phyloP scores from a whole-genome alignment of 2,888 invertebrate species.

The Monoplex corrugatus region DNA sequence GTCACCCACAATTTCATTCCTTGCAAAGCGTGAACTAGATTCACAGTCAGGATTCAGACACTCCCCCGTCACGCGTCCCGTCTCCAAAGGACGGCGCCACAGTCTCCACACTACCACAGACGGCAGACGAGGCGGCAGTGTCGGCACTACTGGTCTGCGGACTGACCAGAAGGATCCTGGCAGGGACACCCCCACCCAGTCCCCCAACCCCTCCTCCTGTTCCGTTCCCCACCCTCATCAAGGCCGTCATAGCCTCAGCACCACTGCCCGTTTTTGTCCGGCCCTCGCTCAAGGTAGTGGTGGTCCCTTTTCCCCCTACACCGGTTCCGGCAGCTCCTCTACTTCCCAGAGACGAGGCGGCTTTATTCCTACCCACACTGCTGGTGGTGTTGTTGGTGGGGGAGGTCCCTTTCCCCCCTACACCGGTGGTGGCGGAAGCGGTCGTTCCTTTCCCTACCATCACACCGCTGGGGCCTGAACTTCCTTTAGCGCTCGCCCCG shows the following conservation, averaged over 20 bases:
- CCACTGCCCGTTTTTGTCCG: background rate
- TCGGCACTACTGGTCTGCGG: slow-evolving; percentile 2
- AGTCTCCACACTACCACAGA: background rate
- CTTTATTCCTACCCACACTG: no score
- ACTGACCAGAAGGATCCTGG: slow-evolving; percentile 14
- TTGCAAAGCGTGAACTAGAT: no score
- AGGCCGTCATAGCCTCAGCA: background rate
- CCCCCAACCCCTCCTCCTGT: slow-evolving; percentile 22
- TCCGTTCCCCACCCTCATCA: background rate
- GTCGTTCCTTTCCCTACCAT: no score
- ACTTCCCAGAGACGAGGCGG: background rate
- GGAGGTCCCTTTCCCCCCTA: background rate
- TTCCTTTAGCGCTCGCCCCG: no score
- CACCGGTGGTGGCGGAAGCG: background rate
- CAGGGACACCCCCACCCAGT: background rate
- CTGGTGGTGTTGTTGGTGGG: background rate
- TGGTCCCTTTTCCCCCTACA: background rate
- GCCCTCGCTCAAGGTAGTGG: background rate
- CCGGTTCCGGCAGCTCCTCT: background rate
- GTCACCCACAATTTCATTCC: no score
- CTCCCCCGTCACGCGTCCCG: background rate
- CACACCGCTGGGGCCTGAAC: no score
- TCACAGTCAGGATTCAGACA: background rate
- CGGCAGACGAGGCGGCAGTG: background rate
- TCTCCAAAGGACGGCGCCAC: background rate